Evolutionary conservation across 2,888 invertebrate genomes (phyloP).

Genomic region (Oscheius sp.): DNA sequence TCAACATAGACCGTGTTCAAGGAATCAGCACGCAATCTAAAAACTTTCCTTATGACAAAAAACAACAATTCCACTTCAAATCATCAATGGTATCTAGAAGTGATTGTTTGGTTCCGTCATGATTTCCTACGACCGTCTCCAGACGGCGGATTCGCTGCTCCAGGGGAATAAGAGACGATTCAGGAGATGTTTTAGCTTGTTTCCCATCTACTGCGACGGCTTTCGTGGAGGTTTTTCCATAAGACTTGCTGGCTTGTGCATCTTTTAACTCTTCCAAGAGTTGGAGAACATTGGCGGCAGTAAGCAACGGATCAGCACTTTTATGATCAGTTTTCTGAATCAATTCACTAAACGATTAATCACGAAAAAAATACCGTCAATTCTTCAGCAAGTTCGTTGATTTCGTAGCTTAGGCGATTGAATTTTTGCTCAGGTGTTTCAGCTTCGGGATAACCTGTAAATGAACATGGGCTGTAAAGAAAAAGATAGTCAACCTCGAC

Average conservation of each 20-base stretch:
- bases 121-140: constrained; percentile 49
- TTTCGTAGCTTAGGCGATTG: constrained; percentile 60
- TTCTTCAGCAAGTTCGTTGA: constrained; percentile 56
- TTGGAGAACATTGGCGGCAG: neutral
- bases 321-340: constrained; percentile 13
- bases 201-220: neutral
- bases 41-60: neutral
- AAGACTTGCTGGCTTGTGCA: constrained; percentile 13
- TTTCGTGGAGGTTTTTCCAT: neutral
- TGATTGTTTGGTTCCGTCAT: constrained; percentile 44
- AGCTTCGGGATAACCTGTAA: constrained; percentile 43
- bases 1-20: constrained; percentile 54
- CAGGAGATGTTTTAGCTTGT: neutral
- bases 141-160: constrained; percentile 51
- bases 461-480: neutral
- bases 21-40: constrained; percentile 50
- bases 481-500: constrained; percentile 41
- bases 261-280: constrained; percentile 26
- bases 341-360: neutral
- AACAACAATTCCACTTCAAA: constrained; percentile 39
- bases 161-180: constrained; percentile 38
- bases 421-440: constrained; percentile 66
- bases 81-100: constrained; percentile 57
- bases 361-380: constrained; percentile 36
- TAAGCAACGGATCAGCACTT: constrained; percentile 3